Conservation (phyloP, 1,140 invertebrate species). For the Drosophila pruinosa region DNA sequence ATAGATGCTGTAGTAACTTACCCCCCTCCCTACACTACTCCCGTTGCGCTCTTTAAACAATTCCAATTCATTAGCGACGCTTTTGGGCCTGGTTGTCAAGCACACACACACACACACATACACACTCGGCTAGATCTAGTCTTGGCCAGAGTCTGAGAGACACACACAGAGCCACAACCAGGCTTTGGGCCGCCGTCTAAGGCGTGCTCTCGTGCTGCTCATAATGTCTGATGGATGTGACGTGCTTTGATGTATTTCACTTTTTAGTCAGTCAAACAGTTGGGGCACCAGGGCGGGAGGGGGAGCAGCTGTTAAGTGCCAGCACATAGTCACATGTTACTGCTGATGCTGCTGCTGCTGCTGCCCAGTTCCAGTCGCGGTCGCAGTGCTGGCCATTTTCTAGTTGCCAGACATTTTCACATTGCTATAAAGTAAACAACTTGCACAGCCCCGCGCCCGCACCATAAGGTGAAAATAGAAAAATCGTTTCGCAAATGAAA, state of each 20-base stretch:
- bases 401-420: slow-evolving; percentile 76
- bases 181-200: slow-evolving; percentile 21
- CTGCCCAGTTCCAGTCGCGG: slow-evolving; percentile 2
- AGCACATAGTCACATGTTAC: slow-evolving; percentile 46
- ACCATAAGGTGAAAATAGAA: slow-evolving; percentile 66
- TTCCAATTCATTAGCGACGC: slow-evolving; percentile 78
- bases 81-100: slow-evolving; percentile 57
- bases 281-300: neutral
- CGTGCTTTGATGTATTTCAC: slow-evolving; percentile 79
- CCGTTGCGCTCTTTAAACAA: slow-evolving; percentile 60
- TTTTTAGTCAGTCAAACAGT: slow-evolving; percentile 52
- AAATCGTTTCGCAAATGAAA: slow-evolving; percentile 77
- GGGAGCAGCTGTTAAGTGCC: slow-evolving; percentile 65
- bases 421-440: slow-evolving; percentile 72
- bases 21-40: neutral
- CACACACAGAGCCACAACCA: neutral
- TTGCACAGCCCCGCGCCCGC: slow-evolving; percentile 3
- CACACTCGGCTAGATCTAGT: slow-evolving; percentile 10
- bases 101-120: slow-evolving; percentile 1
- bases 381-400: slow-evolving; percentile 55
- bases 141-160: slow-evolving; percentile 16
- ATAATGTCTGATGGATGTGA: slow-evolving; percentile 80
- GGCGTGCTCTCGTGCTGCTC: slow-evolving; percentile 77
- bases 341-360: neutral
- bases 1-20: neutral